A percentile compares a stretch with the other conserved stretches of the same genome.
Evolutionary conservation across 1,140 invertebrate species (phyloP).

Genomic region (Zaprionus tsacasi): DNA sequence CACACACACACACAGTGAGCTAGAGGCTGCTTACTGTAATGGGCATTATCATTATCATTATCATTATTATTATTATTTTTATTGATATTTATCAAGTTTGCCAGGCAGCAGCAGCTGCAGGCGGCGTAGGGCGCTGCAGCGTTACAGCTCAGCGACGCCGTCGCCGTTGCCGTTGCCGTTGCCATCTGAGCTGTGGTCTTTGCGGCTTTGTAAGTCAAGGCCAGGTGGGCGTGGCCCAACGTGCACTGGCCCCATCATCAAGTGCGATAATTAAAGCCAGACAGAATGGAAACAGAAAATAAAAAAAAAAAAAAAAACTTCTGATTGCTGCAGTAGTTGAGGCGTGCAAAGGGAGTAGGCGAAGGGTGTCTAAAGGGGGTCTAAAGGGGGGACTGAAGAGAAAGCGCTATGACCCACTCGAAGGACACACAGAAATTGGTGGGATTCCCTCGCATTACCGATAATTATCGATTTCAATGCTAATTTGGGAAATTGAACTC

Average conservation of each 20-base stretch:
- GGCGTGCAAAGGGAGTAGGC: not conserved
- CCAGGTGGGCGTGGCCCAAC: slow-evolving; percentile 42
- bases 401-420: slow-evolving; percentile 6
- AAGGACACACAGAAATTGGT: slow-evolving; percentile 13
- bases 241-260: slow-evolving; percentile 23
- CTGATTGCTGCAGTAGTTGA: slow-evolving; percentile 31
- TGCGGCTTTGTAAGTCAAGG: slow-evolving; percentile 72
- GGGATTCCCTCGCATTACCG: slow-evolving; percentile 12
- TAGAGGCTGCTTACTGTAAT: slow-evolving; percentile 7
- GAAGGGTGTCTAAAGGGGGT: too few relatives aligned
- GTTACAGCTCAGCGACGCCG: slow-evolving; percentile 45
- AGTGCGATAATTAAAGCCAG: slow-evolving; percentile 63
- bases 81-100: slow-evolving; percentile 18
- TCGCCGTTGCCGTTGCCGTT: not conserved
- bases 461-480: slow-evolving; percentile 17
- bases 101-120: not conserved
- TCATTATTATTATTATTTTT: slow-evolving; percentile 37
- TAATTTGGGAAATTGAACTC: not conserved
- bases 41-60: slow-evolving; percentile 34
- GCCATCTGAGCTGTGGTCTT: slow-evolving; percentile 47
- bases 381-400: not conserved
- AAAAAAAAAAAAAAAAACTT: slow-evolving; percentile 30
- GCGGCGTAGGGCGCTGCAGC: not conserved
- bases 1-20: not conserved
- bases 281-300: slow-evolving; percentile 26